Percentiles rank a stretch among this genome's conserved stretches.
Conservation (phyloP, 1,140 invertebrate species). For the Dendrolimus punctatus region DNA sequence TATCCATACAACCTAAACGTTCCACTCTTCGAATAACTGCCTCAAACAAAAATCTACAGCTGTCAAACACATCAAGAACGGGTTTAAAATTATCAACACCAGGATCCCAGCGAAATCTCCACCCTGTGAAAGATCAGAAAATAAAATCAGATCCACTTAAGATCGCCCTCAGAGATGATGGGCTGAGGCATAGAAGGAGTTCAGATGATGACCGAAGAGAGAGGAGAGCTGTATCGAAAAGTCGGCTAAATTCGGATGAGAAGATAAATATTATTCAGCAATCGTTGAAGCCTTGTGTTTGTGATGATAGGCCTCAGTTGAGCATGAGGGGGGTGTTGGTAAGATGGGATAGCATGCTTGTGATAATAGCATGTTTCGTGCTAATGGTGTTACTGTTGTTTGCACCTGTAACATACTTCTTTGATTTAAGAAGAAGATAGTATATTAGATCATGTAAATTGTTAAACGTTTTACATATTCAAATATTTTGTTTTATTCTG, state of each 20-base stretch:
- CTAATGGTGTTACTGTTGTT: constrained; percentile 11
- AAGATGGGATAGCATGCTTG: constrained; percentile 18
- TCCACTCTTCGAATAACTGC: no score
- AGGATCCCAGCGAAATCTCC: no score
- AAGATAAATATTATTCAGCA: background rate
- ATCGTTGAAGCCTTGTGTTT: constrained; percentile 9
- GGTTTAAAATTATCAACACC: no score
- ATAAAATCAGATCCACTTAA: no score
- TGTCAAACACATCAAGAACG: no score
- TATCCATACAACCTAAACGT: no score
- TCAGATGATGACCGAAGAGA: no score
- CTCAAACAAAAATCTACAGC: no score
- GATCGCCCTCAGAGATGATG: no score
- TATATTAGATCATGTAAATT: constrained; percentile 23
- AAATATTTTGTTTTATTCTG: constrained; percentile 19
- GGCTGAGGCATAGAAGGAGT: no score
- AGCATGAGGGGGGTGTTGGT: constrained; percentile 3
- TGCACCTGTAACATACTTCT: constrained; percentile 8
- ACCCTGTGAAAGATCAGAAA: no score
- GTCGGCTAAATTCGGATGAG: background rate
- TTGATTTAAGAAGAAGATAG: constrained; percentile 8
- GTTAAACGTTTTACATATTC: constrained; percentile 15
- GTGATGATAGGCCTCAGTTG: constrained; percentile 2
- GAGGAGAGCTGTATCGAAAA: background rate
- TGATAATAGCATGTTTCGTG: constrained; percentile 14